Evolutionary conservation across 2,797 vertebrate genomes (phyloP), one percentile per base, ranked within the genome.

Genomic region (Ataeniobius toweri): DNA sequence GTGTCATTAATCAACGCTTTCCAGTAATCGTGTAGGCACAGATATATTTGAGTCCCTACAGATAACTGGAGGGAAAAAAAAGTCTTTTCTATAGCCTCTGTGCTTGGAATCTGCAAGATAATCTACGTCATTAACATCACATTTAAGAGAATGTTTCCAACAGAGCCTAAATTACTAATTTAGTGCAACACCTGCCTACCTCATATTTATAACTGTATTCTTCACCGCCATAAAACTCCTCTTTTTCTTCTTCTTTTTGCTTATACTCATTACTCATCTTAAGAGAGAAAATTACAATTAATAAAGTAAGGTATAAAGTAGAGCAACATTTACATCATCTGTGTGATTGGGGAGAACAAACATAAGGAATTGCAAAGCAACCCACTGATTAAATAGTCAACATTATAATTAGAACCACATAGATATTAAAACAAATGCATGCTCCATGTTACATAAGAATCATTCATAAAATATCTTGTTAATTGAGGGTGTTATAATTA

Each of bases 171-270:
- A 83, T 86, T 84, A 85, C 75, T 86, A 74, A 90, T 74, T 75
- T 59, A 22, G 2, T 10, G 36, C 75, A 39, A 67, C 50, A 6
- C 76, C 76, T 82, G 80, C 90, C 90, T 88, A 96, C 95, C 94
- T 95, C 93, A 6, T 94, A 94, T 58, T 95, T 92, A 86, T 93
- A 87, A 76, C 76, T 84, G 88, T 93, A 89, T 53, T 93, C 93
- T 81, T 92, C 92, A 4, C 51, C 75, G 0, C 91, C 73, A 80
- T 92, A 83, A 80, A 84, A 82, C 68, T 91, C 91, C 53, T 91
- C 91, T 12, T 46, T 70, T 46, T 83, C 89, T 58, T 88, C 89
- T 6, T 73, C 68, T 51, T 90, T 88, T 68, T 83, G 80, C 26
- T 73, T 36, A 46, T 79, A 63, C 48, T 77, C 77, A 8, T 87